A percentile compares a stretch with the other conserved stretches of the same genome.
phyloP scores from a whole-genome alignment of 2,797 vertebrate genomes.

The Botia almorhae region DNA sequence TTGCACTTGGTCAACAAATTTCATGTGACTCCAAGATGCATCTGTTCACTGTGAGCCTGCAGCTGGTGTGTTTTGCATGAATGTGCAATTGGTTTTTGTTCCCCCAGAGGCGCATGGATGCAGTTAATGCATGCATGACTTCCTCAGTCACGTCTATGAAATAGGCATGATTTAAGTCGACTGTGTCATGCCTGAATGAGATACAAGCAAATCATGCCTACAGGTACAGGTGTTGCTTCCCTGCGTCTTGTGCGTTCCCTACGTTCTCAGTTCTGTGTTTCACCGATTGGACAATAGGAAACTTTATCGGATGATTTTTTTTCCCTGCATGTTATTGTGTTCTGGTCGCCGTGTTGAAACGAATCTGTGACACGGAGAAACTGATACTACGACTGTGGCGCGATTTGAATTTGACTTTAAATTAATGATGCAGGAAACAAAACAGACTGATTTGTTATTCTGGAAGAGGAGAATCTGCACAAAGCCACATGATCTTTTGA shows the following conservation, averaged over 20 bases:
- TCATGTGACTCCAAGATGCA: constrained; percentile 72
- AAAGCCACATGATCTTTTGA: constrained; percentile 63
- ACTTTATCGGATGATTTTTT: constrained; percentile 24
- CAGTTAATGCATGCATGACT: constrained; percentile 64
- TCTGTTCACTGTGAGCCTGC: constrained; percentile 69
- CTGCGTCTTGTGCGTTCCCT: background rate
- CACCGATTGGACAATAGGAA: constrained; percentile 18
- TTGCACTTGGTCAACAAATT: constrained; percentile 66
- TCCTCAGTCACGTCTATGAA: constrained; percentile 63
- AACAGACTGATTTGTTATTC: constrained; percentile 72
- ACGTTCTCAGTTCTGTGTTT: constrained; percentile 13
- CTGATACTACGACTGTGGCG: constrained; percentile 36
- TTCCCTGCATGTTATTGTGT: constrained; percentile 38
- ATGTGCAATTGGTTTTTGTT: constrained; percentile 69
- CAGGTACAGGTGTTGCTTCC: background rate
- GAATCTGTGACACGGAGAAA: constrained; percentile 58
- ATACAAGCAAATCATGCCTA: constrained; percentile 52
- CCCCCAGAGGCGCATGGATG: constrained; percentile 67
- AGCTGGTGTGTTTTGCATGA: constrained; percentile 84
- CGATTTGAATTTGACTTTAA: constrained; percentile 76
- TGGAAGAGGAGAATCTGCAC: constrained; percentile 54
- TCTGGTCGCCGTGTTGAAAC: constrained; percentile 62
- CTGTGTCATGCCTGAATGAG: constrained; percentile 2
- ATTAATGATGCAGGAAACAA: constrained; percentile 79
- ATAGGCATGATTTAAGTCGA: constrained; percentile 50